Conservation (phyloP, 1,140 invertebrate species). For the Lepidurus apus region DNA sequence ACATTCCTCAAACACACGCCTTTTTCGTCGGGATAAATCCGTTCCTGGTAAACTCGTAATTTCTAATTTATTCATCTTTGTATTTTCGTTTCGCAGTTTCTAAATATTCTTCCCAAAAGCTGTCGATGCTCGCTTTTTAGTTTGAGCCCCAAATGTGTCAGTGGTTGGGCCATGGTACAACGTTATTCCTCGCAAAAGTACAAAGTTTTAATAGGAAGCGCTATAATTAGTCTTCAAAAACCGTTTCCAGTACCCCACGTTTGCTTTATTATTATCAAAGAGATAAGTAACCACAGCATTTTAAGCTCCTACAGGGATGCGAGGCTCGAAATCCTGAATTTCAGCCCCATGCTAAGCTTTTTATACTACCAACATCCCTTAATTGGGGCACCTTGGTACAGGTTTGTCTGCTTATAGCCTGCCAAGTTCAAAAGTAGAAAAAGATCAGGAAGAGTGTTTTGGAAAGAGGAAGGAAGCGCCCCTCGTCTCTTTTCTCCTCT, state of each 20-base stretch:
- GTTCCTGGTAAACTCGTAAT: neutral
- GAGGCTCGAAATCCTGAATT: too few species aligned
- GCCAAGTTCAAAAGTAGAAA: constrained; percentile 16
- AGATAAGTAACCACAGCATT: too few species aligned
- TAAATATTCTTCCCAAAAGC: neutral
- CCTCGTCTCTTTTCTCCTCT: neutral
- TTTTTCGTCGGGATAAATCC: neutral
- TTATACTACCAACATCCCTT: neutral
- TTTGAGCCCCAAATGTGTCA: too few species aligned
- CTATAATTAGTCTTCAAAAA: too few species aligned
- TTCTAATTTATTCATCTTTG: neutral
- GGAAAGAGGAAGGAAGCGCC: constrained; percentile 4
- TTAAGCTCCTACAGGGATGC: too few species aligned
- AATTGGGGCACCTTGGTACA: neutral
- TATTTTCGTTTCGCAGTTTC: neutral
- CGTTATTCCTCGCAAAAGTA: too few species aligned
- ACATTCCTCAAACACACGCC: neutral
- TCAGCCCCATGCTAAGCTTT: neutral
- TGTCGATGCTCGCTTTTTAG: too few species aligned
- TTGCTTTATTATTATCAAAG: too few species aligned
- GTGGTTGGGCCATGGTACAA: too few species aligned
- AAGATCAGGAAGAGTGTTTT: neutral
- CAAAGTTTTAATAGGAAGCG: too few species aligned
- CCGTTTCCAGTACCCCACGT: too few species aligned
- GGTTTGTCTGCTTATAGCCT: neutral